Base-by-base conservation (phyloP, 2,113 vertebrate species). In the Chaenogobius annularis region DNA sequence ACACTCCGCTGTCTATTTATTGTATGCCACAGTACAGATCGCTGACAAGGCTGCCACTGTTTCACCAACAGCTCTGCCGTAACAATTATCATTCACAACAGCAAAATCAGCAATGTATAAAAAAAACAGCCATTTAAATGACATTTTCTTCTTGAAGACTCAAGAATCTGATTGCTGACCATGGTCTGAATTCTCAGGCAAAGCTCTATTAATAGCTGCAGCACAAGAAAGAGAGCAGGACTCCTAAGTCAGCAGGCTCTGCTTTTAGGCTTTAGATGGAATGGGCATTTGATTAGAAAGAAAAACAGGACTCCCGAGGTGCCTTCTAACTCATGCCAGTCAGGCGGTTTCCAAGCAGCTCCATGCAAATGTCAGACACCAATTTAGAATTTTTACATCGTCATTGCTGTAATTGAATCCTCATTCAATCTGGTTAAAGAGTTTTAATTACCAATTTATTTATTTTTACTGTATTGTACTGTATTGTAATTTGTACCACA, bases 151-250 rank as follows among this genome's bases (percentile, higher is more conserved):
- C 35, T 59, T 77, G 48, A 52, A 58, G 73, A 62, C 67, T 80
- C 70, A 83, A 85, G 88, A 90, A 84, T 90, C 87, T 88, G 80
- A 90, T 80, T 81, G 84, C 88, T 92, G 91, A 92, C 92, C 91
- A 89, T 87, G 77, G 89, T 84, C 86, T 88, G 75, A 80, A 90
- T 93, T 93, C 93, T 93, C 92, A 93, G 89, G 91, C 92, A 63
- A 74, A 83, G 69, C 81, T 85, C 90, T 93, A 92, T 91, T 87
- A 91, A 93, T 93, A 93, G 85, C 66, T 48, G 81, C 90, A 83
- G 89, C 85, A 80, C 85, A 55, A 86, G 83, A n/a, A 31, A 81
- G 77, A 81, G 77, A 59, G 75, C 70, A 89, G 87, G 83, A 78
- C 84, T 90, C 84, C 85, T 74, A 85, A 84, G 78, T 83, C 84